A percentile compares a stretch with the other conserved stretches of the same genome.
These are phyloP conservation scores for Aporophyla lueneburgensis DNA, from an alignment of 2,888 invertebrate species.

Conservation along the genomic window DNA sequence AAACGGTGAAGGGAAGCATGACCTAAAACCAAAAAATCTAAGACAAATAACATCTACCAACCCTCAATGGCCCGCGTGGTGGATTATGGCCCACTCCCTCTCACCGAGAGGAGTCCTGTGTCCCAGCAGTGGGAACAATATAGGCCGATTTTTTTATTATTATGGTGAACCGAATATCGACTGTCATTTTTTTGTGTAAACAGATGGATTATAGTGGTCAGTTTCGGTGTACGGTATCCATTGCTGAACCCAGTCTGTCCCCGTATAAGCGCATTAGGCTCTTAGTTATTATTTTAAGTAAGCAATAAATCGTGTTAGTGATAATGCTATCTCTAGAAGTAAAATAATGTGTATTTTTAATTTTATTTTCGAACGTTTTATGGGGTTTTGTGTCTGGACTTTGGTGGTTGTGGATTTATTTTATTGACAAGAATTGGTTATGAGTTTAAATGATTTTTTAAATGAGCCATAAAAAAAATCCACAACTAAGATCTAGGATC, in stretches of 20 bases:
- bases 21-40: too few relatives aligned
- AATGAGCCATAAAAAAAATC: background rate
- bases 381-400: conserved; percentile 6
- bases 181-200: too few relatives aligned
- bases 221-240: conserved; percentile 24
- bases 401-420: conserved; percentile 14
- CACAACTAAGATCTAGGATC: background rate
- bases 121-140: too few relatives aligned
- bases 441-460: background rate
- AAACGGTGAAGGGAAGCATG: too few relatives aligned
- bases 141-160: too few relatives aligned
- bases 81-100: too few relatives aligned
- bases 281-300: conserved; percentile 59
- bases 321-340: conserved; percentile 65
- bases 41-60: too few relatives aligned
- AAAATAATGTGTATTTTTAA: conserved; percentile 56
- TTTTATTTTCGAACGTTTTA: conserved; percentile 43
- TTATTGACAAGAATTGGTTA: too few relatives aligned
- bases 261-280: conserved; percentile 48
- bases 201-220: background rate
- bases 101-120: too few relatives aligned
- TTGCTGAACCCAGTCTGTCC: conserved; percentile 8
- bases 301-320: conserved; percentile 72
- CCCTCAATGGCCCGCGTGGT: too few relatives aligned
- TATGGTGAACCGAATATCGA: too few relatives aligned